phyloP scores from a whole-genome alignment of 2,797 vertebrate species.

The Urosaurus nigricauda region DNA sequence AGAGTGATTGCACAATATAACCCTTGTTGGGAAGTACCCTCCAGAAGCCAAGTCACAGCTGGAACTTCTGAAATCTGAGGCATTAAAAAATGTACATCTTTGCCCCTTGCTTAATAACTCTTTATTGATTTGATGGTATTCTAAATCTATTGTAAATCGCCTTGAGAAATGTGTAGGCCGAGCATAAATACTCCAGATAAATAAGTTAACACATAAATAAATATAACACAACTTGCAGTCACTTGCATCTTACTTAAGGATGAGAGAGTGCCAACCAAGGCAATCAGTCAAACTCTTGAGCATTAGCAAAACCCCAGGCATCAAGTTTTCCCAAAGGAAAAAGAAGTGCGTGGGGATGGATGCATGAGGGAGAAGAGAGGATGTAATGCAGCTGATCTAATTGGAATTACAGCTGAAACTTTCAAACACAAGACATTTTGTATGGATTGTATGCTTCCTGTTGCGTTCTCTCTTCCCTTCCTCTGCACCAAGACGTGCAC shows the following conservation, averaged over 20 bases:
- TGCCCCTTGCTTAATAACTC: neutral
- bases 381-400: slow-evolving; percentile 30
- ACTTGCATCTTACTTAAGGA: neutral
- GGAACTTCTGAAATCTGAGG: neutral
- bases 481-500: neutral
- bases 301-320: neutral
- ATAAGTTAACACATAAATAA: neutral
- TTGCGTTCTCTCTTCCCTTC: neutral
- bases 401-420: slow-evolving; percentile 27
- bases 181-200: neutral
- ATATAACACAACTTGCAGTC: neutral
- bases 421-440: slow-evolving; percentile 6
- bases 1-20: neutral
- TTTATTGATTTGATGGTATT: neutral
- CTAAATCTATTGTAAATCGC: neutral
- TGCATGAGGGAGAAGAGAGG: neutral
- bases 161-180: neutral
- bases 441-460: slow-evolving; percentile 22
- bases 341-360: neutral
- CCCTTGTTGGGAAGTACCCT: neutral
- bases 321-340: slow-evolving; percentile 7
- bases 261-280: neutral
- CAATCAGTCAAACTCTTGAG: neutral
- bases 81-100: neutral
- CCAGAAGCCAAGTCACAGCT: neutral